Evolutionary conservation across 2,888 invertebrate genomes (phyloP), one percentile per base, ranked within the genome.

Genomic region (Cylloceria caligata): DNA sequence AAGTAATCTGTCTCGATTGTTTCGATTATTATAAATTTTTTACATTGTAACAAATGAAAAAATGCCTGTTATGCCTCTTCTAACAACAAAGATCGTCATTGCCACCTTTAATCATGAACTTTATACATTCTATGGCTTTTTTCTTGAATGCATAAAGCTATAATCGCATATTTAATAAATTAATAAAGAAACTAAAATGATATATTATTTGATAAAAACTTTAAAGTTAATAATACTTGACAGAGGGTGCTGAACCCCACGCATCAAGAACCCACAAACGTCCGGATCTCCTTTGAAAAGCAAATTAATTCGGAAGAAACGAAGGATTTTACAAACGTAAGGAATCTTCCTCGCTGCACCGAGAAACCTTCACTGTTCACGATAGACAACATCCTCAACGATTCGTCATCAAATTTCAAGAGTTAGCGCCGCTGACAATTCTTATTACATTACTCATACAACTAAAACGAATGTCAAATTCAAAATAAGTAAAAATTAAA

Each of bases 341-440:
- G 52, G 55, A 80, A 76, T 19, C 7, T 45, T 13, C 3, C 49
- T 6, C 72, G 68, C 21, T 68, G 68, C 68, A 47, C 82, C 36
- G 64, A 85, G 2, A 90, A 90, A 77, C 88, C 88, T 3, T 88
- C 87, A 36, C 86, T 86, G 83, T 90, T 90, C 73, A 91, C 90
- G 13, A 90, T 90, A 74, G 90, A 90, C 36, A 90, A 89, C 74
- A 90, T 90, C 21, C 77, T 90, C 24, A 87, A 87, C 64, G 88
- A 89, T 52, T 85, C 88, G 13, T 77, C 85, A 16, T 75, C 86
- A 9, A 68, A 62, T 39, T 80, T 83, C 47, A 49, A 84, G 49
- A 84, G 74, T 81, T 88, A 85, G 64, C 79, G 27, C 57, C 36
- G 11, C 13, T 52, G 16, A 45, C 6, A 57, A 30, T 30, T 30